Evolutionary conservation across 2,797 vertebrate species (phyloP).

Genomic region (Hyperoplus immaculatus): DNA sequence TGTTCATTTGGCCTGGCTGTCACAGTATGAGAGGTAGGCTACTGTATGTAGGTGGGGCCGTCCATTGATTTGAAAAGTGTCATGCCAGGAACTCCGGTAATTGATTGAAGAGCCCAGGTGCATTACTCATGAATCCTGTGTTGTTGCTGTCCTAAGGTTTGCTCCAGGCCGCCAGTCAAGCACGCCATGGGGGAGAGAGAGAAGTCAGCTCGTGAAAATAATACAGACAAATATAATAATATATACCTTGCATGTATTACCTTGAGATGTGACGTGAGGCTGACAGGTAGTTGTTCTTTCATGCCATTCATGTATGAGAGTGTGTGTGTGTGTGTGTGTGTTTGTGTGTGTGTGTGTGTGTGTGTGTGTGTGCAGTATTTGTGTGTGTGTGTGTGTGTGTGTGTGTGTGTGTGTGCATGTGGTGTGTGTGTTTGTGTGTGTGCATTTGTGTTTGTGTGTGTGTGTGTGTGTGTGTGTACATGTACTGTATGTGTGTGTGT

Average conservation of each 20-base stretch:
- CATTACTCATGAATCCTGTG: constrained; percentile 48
- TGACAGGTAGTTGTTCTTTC: constrained; percentile 23
- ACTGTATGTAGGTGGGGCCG: constrained; percentile 5
- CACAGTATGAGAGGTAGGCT: not conserved
- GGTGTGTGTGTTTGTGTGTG: too few relatives aligned
- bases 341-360: not conserved
- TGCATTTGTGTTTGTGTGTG: too few relatives aligned
- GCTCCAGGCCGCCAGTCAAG: constrained; percentile 49
- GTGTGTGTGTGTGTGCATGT: too few relatives aligned
- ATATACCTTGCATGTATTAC: not conserved
- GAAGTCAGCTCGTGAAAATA: constrained; percentile 50
- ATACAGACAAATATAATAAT: constrained; percentile 38
- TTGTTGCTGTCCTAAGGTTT: constrained; percentile 44
- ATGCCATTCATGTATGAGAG: not conserved
- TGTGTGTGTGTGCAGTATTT: too few relatives aligned
- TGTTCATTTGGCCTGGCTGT: not conserved
- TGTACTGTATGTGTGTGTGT: too few relatives aligned
- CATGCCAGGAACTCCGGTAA: constrained; percentile 35
- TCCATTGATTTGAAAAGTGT: constrained; percentile 48
- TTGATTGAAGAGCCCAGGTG: constrained; percentile 49
- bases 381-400: too few relatives aligned
- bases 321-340: not conserved
- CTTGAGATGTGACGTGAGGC: constrained; percentile 35
- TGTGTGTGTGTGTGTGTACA: too few relatives aligned
- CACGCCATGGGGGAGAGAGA: constrained; percentile 35